phyloP scores from a whole-genome alignment of 2,797 vertebrate genomes.

The Centroberyx gerrardi region DNA sequence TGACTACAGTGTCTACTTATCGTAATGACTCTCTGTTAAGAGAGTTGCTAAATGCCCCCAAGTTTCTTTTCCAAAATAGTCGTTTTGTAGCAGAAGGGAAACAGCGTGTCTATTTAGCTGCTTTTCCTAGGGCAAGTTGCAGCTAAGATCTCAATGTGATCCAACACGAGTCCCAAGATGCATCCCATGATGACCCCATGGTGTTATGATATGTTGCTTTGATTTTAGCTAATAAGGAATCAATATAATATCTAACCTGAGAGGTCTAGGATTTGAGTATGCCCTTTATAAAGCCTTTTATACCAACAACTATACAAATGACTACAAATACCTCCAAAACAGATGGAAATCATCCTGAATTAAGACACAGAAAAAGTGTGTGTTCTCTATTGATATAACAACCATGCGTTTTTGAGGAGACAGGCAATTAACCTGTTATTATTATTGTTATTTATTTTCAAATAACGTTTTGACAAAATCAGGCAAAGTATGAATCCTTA shows the following conservation, averaged over 20 bases:
- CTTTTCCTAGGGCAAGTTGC: constrained; percentile 57
- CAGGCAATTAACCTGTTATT: neutral
- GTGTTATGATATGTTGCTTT: constrained; percentile 31
- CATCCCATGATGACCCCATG: constrained; percentile 72
- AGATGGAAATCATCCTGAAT: neutral
- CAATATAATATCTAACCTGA: neutral
- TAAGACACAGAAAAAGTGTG: neutral
- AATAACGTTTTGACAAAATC: neutral
- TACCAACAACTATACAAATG: neutral
- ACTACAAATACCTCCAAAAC: constrained; percentile 4
- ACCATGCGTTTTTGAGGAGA: neutral
- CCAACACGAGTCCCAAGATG: constrained; percentile 57
- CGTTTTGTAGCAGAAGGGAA: constrained; percentile 56
- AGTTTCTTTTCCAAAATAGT: constrained; percentile 70
- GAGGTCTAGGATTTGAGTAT: neutral
- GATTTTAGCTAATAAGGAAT: constrained; percentile 18
- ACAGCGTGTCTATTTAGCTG: constrained; percentile 61
- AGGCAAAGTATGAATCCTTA: neutral
- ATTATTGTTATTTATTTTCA: neutral
- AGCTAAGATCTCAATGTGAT: constrained; percentile 57
- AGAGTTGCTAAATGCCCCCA: constrained; percentile 65
- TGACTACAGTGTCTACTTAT: constrained; percentile 63
- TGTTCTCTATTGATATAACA: neutral
- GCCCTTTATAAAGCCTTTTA: neutral
- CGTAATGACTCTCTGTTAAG: constrained; percentile 65